These are phyloP conservation scores for Geococcyx californianus DNA, from an alignment of 2,113 vertebrate species.

Conservation along the genomic window DNA sequence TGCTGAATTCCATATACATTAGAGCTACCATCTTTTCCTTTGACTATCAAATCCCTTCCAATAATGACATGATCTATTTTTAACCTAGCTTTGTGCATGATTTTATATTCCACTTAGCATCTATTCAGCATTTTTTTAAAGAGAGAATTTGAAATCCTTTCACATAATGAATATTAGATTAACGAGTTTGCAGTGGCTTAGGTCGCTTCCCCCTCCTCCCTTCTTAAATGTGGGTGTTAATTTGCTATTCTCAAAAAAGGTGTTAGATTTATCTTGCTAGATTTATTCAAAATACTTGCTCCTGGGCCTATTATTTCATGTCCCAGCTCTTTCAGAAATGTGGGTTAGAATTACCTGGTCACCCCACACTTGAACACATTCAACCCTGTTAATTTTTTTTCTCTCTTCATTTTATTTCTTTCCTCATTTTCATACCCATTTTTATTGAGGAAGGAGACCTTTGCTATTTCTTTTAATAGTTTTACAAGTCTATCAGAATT, in stretches of 20 bases:
- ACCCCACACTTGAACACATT: neutral
- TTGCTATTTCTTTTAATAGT: neutral
- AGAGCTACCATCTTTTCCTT: neutral
- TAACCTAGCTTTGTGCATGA: neutral
- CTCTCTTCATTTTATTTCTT: neutral
- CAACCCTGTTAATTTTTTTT: neutral
- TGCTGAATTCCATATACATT: neutral
- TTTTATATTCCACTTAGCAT: neutral
- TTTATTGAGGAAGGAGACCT: neutral
- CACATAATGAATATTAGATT: neutral
- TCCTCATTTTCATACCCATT: neutral
- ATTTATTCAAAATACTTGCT: neutral
- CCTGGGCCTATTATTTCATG: neutral
- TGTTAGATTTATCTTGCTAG: neutral
- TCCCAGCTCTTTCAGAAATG: neutral
- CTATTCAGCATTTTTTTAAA: neutral
- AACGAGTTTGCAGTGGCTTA: neutral
- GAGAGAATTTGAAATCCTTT: neutral
- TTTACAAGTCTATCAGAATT: neutral
- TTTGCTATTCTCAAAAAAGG: neutral
- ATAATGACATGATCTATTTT: neutral
- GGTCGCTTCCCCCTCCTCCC: neutral
- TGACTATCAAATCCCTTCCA: neutral
- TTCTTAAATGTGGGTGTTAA: constrained; percentile 4
- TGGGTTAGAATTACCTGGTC: neutral